Evolutionary conservation across 1,140 invertebrate species (phyloP).

Genomic region (Drosophila baimaii): DNA sequence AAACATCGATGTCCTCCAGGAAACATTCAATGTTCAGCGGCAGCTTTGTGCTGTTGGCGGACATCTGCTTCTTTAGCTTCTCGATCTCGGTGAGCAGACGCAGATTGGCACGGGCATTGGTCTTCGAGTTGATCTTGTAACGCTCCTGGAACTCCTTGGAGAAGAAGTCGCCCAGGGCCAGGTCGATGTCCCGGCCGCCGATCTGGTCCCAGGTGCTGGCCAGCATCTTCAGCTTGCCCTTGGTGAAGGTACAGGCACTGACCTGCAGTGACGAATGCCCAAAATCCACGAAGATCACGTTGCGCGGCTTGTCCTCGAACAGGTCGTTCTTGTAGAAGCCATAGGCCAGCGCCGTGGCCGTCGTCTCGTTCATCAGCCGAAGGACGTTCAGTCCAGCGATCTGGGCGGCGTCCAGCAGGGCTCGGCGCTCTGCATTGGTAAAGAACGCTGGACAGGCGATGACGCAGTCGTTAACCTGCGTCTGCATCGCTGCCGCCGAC

Average conservation of each 20-base stretch:
- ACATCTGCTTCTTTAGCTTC: constrained; percentile 99
- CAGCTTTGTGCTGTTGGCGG: constrained; percentile 96
- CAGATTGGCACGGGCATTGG: constrained; percentile 93
- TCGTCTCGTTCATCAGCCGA: constrained; percentile 97
- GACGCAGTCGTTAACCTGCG: constrained; percentile 98
- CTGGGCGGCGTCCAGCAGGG: constrained; percentile 94
- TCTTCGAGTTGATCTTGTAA: constrained; percentile 94
- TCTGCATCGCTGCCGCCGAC: constrained; percentile 93
- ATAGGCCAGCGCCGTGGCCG: constrained; percentile 97
- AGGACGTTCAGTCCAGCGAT: constrained; percentile 96
- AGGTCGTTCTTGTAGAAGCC: constrained; percentile 99
- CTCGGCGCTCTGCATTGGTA: constrained; percentile 96
- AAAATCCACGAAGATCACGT: constrained; percentile 97
- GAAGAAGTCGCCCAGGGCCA: constrained; percentile 94
- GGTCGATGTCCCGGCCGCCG: constrained; percentile 97
- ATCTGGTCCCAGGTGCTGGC: constrained; percentile 93
- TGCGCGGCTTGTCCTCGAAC: constrained; percentile 94
- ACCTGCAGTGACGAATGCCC: constrained; percentile 94
- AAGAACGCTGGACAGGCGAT: constrained; percentile 98
- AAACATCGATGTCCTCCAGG: constrained; percentile 98
- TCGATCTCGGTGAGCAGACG: constrained; percentile 96
- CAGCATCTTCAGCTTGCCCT: constrained; percentile 96
- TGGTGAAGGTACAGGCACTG: constrained; percentile 95
- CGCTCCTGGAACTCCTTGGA: constrained; percentile 93
- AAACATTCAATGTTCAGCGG: constrained; percentile 99